These are phyloP conservation scores for Muscicapa adusta DNA, from an alignment of 2,113 vertebrate genomes.

Conservation along the genomic window DNA sequence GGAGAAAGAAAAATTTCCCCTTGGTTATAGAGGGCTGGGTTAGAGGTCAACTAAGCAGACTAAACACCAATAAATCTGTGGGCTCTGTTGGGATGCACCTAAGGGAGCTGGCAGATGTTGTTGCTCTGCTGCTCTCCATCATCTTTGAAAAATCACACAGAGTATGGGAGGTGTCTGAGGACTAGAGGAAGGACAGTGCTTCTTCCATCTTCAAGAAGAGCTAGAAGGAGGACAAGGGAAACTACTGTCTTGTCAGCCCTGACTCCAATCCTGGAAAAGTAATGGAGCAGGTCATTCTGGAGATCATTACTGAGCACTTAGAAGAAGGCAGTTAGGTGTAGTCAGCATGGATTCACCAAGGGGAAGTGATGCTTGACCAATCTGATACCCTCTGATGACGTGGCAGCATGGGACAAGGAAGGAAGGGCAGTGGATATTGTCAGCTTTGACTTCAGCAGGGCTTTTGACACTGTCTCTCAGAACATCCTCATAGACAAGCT, in stretches of 20 bases:
- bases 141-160: background rate
- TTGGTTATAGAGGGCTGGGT: background rate
- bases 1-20: background rate
- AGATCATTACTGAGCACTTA: background rate
- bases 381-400: background rate
- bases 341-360: background rate
- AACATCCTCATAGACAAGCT: background rate
- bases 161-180: background rate
- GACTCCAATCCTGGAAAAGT: background rate
- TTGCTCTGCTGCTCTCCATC: background rate
- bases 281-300: background rate
- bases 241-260: fast-evolving
- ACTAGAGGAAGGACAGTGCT: background rate
- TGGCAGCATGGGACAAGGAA: background rate
- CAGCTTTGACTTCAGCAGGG: background rate
- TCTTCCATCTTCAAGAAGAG: background rate
- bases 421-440: background rate
- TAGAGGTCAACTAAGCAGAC: background rate
- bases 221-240: background rate
- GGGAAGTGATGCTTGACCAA: background rate
- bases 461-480: background rate
- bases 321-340: background rate
- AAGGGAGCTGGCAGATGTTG: background rate
- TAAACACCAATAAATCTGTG: background rate
- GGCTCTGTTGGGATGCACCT: background rate